Base-by-base conservation (phyloP, 2,797 vertebrate genomes). In the Coregonus suidteri region DNA sequence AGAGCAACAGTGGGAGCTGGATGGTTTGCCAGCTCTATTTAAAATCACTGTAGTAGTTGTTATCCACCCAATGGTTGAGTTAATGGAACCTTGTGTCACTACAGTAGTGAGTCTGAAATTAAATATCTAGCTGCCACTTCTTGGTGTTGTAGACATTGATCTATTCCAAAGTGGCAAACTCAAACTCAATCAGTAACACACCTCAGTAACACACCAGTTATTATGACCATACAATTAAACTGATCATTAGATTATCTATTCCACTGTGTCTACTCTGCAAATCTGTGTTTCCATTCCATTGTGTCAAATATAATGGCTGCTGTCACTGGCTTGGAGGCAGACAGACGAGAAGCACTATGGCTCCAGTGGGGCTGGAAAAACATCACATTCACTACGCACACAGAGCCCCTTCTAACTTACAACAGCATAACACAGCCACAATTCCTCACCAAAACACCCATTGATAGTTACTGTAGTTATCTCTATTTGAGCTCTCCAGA, bases 311-410 rank as follows among this genome's bases (percentile, higher is more conserved):
- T 67, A 77, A 82, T 65, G 66, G 68, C 78, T 66, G 71, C 83
- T 85, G 87, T 86, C 78, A 75, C 47, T 34, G 13, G 75, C 77
- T 76, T 59, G n/a, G 66, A 25, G n/a, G 70, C 74, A 82, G 77
- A 83, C 87, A 79, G 76, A 77, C 78, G 72, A 72, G 73, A 66
- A 83, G 76, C 52, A 65, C 69, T 77, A 15, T 3, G 86, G 90
- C 89, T 91, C 90, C 89, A 87, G 79, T 78, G 79, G 81, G 86
- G 81, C 88, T 91, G 84, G 78, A 83, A 91, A 88, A 92, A 91
- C 85, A 89, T 86, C 81, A 78, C 71, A 84, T 84, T 77, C 74
- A 84, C 80, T 47, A 85, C 83, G 81, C 77, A 71, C 69, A 51
- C 66, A 59, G 54, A 0, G 41, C 52, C 79, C 47, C 71, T 73